phyloP scores from a whole-genome alignment of 2,888 invertebrate genomes.

The Timandra comae region DNA sequence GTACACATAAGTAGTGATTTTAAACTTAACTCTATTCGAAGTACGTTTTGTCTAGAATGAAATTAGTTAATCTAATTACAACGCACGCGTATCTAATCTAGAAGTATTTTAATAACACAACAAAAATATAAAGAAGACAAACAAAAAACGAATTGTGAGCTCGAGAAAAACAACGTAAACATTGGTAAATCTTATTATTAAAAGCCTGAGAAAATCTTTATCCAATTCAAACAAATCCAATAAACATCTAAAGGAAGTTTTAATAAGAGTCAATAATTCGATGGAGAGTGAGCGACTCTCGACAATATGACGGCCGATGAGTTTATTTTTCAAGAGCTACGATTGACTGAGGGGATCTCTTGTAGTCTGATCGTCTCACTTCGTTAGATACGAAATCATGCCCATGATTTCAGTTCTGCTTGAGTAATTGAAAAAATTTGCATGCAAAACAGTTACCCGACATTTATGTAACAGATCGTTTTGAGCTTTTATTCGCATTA shows the following conservation, averaged over 20 bases:
- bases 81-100: no score
- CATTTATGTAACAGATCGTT: conserved; percentile 32
- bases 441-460: conserved; percentile 31
- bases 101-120: no score
- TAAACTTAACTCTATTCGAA: no score
- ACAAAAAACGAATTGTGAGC: no score
- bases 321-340: conserved; percentile 41
- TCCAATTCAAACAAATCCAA: conserved; percentile 15
- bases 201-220: no score
- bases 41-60: no score
- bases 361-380: conserved; percentile 31
- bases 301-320: conserved; percentile 30
- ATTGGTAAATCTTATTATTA: no score
- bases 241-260: conserved; percentile 31
- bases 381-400: conserved; percentile 42
- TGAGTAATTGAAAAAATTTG: conserved; percentile 26
- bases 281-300: conserved; percentile 36
- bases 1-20: no score
- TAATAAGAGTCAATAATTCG: conserved; percentile 43
- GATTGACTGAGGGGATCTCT: conserved; percentile 29
- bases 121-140: no score
- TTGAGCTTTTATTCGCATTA: no score
- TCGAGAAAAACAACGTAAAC: no score
- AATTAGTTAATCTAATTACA: no score
- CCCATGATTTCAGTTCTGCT: conserved; percentile 27